Evolutionary conservation across 1,140 invertebrate genomes (phyloP), one percentile per base, ranked within the genome.

Genomic region (Teleopsis dalmanni): DNA sequence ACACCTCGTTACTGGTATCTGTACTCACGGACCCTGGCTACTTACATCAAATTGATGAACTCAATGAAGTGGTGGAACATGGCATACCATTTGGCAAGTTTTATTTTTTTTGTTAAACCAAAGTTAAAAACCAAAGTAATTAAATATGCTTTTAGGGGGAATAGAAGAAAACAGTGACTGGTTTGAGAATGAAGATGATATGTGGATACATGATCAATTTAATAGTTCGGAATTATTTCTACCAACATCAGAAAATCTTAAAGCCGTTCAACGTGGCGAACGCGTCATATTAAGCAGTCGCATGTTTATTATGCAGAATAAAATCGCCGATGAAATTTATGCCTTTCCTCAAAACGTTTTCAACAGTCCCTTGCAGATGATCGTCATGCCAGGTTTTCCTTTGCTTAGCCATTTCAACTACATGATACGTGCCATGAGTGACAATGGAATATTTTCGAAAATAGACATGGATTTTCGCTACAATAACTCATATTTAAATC

Each of bases 1-100:
- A 77, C 53, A 71, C 76, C 27, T 76, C 75, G 1, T 75, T 76
- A 56, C 57, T 79, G 40, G 76, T 78, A 13, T 58, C 60, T 21
- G 73, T 76, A 0, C 69, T 79, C 19, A 74, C 73, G 31, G 65
- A 74, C 50, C 73, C 76, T 0, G 64, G 65, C n/a, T 70, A 59
- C 27, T 59, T 75, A 31, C 57, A 73, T 46, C 76, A 78, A 57
- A 70, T 79, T 11, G 58, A 74, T 26, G 68, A 64, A 0, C 51
- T 77, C 4, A 46, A 72, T 27, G 74, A 78, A 47, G 56, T 77
- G 4, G 45, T 76, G 10, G 59, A 60, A 0, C 72, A 65, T 22
- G 66, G 59, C n/a, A 60, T 78, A 16, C 63, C 67, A n/a, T 70
- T 57, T 47, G 68, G 67, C 41, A 46, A 34, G 52, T 27, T 3